phyloP scores from a whole-genome alignment of 2,888 invertebrate genomes.

The Pollenia angustigena region DNA sequence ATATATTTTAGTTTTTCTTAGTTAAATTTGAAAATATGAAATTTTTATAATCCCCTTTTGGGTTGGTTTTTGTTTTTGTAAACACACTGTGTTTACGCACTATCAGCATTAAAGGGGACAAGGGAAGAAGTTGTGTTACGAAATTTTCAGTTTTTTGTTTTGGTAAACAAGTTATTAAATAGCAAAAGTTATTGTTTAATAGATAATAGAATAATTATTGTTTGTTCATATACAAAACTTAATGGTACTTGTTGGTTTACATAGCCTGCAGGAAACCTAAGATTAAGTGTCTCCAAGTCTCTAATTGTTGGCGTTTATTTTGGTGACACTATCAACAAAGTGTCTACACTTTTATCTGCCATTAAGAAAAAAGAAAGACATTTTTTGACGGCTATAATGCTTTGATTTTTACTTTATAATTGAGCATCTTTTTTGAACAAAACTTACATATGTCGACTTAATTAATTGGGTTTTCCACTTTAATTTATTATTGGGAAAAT shows the following conservation, averaged over 20 bases:
- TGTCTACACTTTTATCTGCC: no score
- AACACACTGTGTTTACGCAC: conserved; percentile 35
- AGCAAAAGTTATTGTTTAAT: conserved; percentile 5
- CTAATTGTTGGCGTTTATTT: no score
- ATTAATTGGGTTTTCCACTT: no score
- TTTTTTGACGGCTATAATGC: no score
- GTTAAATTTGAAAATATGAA: neutral
- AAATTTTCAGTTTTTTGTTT: conserved; percentile 34
- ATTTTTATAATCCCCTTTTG: neutral
- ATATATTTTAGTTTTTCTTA: conserved; percentile 9
- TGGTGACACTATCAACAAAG: no score
- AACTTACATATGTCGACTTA: no score
- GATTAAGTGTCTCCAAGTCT: no score
- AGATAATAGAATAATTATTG: conserved; percentile 13
- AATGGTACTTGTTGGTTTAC: neutral
- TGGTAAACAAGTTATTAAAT: conserved; percentile 30
- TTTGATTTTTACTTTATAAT: no score
- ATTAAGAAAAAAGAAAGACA: no score
- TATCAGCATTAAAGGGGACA: conserved; percentile 4
- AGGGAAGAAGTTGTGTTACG: neutral
- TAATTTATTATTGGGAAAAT: no score
- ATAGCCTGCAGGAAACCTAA: neutral
- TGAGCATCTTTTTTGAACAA: no score
- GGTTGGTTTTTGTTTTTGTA: conserved; percentile 8
- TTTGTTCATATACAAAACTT: conserved; percentile 6